phyloP scores from a whole-genome alignment of 2,888 invertebrate genomes.

The Acholoe squamosa region DNA sequence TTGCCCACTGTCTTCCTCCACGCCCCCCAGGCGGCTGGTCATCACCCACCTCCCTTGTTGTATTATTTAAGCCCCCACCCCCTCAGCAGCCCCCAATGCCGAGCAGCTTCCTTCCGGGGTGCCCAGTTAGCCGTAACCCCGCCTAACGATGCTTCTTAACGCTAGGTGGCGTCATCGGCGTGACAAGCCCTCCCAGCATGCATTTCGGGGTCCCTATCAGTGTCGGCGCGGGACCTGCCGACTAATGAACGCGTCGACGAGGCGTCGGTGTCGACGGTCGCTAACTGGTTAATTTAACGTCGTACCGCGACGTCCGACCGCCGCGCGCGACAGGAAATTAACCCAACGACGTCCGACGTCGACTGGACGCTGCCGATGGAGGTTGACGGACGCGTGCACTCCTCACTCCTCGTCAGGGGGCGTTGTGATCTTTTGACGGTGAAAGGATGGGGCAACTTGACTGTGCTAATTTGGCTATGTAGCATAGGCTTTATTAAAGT shows the following conservation, averaged over 20 bases:
- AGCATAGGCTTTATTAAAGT: no score
- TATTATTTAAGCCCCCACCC: conserved; percentile 42
- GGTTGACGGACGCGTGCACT: background rate
- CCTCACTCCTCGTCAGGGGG: background rate
- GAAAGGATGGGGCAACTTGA: no score
- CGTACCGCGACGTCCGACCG: conserved; percentile 19
- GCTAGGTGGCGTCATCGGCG: conserved; percentile 61
- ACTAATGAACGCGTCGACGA: conserved; percentile 19
- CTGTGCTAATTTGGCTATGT: no score
- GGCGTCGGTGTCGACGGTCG: conserved; percentile 3
- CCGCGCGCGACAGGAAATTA: conserved; percentile 45
- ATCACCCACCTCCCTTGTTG: conserved; percentile 38
- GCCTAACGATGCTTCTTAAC: conserved; percentile 58
- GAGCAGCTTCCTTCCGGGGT: conserved; percentile 57
- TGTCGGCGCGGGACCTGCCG: conserved; percentile 36
- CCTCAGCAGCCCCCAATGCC: background rate
- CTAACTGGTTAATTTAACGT: conserved; percentile 49
- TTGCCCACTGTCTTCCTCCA: background rate
- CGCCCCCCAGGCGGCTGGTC: background rate
- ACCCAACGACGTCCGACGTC: conserved; percentile 55
- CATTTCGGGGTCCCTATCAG: conserved; percentile 45
- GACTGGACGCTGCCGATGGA: background rate
- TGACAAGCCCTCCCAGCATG: conserved; percentile 57
- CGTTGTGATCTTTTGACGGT: background rate
- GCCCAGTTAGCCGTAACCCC: conserved; percentile 61